Base-by-base conservation (phyloP, 2,888 invertebrate species). In the Argyra leucocephala region DNA sequence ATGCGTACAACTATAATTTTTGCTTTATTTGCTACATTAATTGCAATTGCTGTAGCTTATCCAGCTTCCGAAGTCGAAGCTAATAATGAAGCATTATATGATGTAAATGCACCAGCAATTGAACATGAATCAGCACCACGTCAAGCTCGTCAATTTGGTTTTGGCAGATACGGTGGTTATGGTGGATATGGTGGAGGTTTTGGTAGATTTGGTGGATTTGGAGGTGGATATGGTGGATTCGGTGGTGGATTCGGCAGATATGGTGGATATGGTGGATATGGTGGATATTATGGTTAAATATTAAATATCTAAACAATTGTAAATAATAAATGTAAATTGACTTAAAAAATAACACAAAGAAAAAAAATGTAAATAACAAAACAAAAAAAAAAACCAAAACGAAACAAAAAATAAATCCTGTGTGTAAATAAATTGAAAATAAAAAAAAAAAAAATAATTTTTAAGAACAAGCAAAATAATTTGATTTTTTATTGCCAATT, bases 181-280 rank as follows among this genome's bases (percentile, higher is more conserved):
- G 65, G 65, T 21, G 67, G 67, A 23, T 62, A 48, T 24, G 62
- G 66, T 4, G 60, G 66, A 6, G 63, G 64, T 22, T 63, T 64
- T n/a, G 21, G 48, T 7, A 57, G 66, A 59, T 48, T 31, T n/a
- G 61, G 63, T 0, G 57, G 63, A 23, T 62, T 66, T 60, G 65
- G 66, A 12, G 58, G 58, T 58, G 22, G 22, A 22, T 21, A 22
- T 58, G 58, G 58, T 7, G 22, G 22, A 58, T 58, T 58, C 15
- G 58, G 58, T 21, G 58, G 58, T 21, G 58, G 58, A 22, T 58
- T 58, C 18, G 57, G 57, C 1, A n/a, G 57, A 7, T 5, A 65
- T 22, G 58, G 58, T 58, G 6, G 6, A 6, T 6, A 12, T 22
- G 58, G 58, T 5, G 22, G 22, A 58, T 58, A 15, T 12, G 58